These are phyloP conservation scores for Lepilemur ruficaudatus DNA, from an alignment of 2,797 vertebrate species.

Conservation along the genomic window DNA sequence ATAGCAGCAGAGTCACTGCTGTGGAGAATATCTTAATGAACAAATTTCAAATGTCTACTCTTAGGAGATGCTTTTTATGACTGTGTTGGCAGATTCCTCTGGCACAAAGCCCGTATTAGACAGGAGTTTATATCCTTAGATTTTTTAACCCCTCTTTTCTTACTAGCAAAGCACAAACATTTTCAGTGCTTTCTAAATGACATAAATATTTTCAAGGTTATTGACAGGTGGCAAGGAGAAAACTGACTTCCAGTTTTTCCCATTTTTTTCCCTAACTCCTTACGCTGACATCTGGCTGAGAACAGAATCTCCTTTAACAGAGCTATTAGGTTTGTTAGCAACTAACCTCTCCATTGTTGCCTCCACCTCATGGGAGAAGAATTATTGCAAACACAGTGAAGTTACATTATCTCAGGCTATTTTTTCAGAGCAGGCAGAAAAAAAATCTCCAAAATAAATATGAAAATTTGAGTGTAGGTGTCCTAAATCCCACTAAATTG, in stretches of 20 bases:
- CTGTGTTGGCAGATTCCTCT: slow-evolving; percentile 42
- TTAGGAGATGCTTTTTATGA: background rate
- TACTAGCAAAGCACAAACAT: slow-evolving; percentile 58
- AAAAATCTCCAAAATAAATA: background rate
- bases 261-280: slow-evolving; percentile 49
- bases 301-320: background rate
- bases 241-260: slow-evolving; percentile 44
- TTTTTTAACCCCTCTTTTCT: slow-evolving; percentile 5
- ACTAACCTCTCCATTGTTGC: background rate
- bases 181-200: slow-evolving; percentile 58
- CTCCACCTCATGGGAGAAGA: background rate
- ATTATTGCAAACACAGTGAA: background rate
- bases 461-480: background rate
- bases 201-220: slow-evolving; percentile 58
- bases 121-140: slow-evolving; percentile 38
- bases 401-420: background rate
- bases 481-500: background rate
- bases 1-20: slow-evolving; percentile 38
- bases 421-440: slow-evolving; percentile 44
- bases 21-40: slow-evolving; percentile 63
- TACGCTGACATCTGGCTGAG: background rate
- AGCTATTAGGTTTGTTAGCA: background rate
- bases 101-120: background rate
- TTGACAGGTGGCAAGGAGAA: slow-evolving; percentile 28
- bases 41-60: slow-evolving; percentile 57